These are phyloP conservation scores for Drosophila incognita DNA, from an alignment of 2,888 invertebrate species.

Conservation along the genomic window DNA sequence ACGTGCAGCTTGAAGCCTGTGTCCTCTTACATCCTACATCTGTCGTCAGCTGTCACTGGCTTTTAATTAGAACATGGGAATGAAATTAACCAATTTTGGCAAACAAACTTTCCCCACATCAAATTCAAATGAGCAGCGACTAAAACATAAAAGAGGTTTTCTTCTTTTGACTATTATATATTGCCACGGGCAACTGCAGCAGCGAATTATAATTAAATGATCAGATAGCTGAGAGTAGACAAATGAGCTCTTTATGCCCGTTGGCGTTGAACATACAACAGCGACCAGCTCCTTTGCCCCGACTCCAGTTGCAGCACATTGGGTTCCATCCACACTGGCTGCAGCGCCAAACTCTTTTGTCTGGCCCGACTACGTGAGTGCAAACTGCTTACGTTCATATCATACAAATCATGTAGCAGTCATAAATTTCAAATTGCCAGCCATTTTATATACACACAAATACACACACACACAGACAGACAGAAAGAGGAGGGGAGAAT, in stretches of 20 bases:
- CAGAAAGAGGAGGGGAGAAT: background rate
- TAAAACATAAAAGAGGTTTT: conserved; percentile 50
- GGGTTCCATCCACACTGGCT: background rate
- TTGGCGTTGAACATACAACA: conserved; percentile 31
- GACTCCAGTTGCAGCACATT: conserved; percentile 14
- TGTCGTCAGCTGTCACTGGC: conserved; percentile 42
- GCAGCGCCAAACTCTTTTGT: conserved; percentile 41
- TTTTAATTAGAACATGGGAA: conserved; percentile 76
- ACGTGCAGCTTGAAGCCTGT: conserved; percentile 15
- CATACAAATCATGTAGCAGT: conserved; percentile 81
- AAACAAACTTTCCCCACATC: conserved; percentile 10
- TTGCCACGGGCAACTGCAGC: conserved; percentile 44
- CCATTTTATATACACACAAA: conserved; percentile 65
- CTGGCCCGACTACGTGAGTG: conserved; percentile 70
- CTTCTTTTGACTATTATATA: background rate
- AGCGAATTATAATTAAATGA: conserved; percentile 81
- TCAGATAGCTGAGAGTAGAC: conserved; percentile 71
- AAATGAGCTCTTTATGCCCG: conserved; percentile 55
- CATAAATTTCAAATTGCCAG: conserved; percentile 83
- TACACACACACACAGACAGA: background rate
- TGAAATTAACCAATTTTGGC: conserved; percentile 80
- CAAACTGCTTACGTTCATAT: conserved; percentile 81
- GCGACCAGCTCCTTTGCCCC: conserved; percentile 8
- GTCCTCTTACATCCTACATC: conserved; percentile 33
- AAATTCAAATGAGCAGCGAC: conserved; percentile 69